Conservation (phyloP, 2,797 vertebrate species). For the Hipposideros larvatus region DNA sequence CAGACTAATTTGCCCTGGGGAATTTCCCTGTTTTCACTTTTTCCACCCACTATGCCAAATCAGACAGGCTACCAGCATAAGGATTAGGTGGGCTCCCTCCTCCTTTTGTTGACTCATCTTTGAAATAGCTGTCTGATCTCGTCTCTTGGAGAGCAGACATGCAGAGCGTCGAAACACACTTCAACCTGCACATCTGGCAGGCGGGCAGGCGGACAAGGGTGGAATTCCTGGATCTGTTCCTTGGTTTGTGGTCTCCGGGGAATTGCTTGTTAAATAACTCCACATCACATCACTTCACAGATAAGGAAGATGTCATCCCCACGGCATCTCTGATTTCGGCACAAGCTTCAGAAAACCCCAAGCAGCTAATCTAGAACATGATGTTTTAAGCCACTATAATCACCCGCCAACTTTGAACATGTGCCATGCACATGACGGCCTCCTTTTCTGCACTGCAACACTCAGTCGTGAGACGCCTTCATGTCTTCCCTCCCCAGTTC, state of each 20-base stretch:
- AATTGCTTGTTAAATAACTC: conserved; percentile 68
- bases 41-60: not conserved
- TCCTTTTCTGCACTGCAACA: not conserved
- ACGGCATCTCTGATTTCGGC: conserved; percentile 78
- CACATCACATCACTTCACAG: conserved; percentile 76
- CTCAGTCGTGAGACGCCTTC: not conserved
- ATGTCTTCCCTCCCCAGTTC: fast-evolving
- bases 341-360: conserved; percentile 75
- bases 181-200: conserved; percentile 76
- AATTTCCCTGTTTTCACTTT: not conserved
- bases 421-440: conserved; percentile 68
- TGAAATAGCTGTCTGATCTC: conserved; percentile 56
- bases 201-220: not conserved
- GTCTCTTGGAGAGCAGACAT: conserved; percentile 40
- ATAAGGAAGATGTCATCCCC: conserved; percentile 82
- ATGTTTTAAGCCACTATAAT: conserved; percentile 78
- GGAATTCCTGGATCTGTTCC: conserved; percentile 75
- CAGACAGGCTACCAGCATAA: not conserved
- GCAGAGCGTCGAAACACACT: not conserved
- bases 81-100: not conserved
- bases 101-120: not conserved
- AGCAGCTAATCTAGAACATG: conserved; percentile 81
- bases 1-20: not conserved
- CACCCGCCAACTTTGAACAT: conserved; percentile 79
- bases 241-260: conserved; percentile 64